Percentiles rank a stretch among this genome's conserved stretches.
Evolutionary conservation across 1,140 invertebrate species (phyloP).

Genomic region (Lepidurus couesii): DNA sequence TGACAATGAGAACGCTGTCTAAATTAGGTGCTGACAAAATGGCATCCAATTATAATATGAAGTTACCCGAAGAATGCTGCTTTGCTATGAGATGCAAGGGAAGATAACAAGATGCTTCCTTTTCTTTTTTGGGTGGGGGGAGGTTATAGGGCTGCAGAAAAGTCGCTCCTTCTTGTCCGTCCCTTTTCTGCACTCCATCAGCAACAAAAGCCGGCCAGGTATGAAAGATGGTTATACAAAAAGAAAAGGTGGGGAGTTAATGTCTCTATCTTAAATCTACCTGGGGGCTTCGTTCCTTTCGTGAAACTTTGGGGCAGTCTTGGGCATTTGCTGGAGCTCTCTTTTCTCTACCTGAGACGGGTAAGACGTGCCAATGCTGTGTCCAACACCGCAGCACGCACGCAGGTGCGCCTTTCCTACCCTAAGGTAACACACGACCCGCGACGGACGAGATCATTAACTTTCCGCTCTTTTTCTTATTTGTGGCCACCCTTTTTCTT

Average conservation of each 20-base stretch:
- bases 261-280: slow-evolving; percentile 22
- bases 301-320: background rate
- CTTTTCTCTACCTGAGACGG: slow-evolving; percentile 8
- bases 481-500: background rate
- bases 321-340: background rate
- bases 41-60: slow-evolving; percentile 4
- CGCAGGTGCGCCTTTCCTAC: background rate
- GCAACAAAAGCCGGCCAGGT: background rate
- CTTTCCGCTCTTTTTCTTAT: slow-evolving; percentile 15
- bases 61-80: slow-evolving; percentile 11
- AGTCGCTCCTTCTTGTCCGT: background rate
- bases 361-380: background rate
- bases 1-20: slow-evolving; percentile 11
- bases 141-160: background rate
- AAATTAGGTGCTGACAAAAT: slow-evolving; percentile 7
- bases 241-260: slow-evolving; percentile 18
- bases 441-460: background rate
- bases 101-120: background rate
- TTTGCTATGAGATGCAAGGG: slow-evolving; percentile 2
- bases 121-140: background rate
- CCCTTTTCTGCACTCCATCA: background rate
- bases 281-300: slow-evolving; percentile 1
- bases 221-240: slow-evolving; percentile 20
- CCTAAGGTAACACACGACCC: slow-evolving; percentile 16
- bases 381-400: slow-evolving; percentile 1